Conservation (phyloP, 2,888 invertebrate species). For the Noctua pronuba region DNA sequence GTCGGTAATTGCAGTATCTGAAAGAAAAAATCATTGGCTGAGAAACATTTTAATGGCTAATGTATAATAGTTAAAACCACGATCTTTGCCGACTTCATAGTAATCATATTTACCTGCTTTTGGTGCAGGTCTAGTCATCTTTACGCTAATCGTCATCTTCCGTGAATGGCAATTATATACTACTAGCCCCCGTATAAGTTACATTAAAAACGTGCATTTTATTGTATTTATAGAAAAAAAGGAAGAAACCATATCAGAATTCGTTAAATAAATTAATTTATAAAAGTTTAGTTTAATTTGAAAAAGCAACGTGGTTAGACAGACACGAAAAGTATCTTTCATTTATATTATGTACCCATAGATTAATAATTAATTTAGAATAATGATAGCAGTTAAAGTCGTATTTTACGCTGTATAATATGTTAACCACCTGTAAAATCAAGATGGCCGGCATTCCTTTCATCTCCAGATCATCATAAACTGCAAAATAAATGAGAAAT, state of each 20-base stretch:
- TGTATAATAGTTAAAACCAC: not conserved
- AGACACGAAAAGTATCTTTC: not conserved
- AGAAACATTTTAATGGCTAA: not conserved
- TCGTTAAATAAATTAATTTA: too few species aligned
- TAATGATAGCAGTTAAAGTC: not conserved
- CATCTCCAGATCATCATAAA: constrained; percentile 18
- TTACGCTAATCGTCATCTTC: not conserved
- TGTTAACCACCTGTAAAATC: not conserved
- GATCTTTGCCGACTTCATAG: not conserved
- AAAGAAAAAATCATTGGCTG: not conserved
- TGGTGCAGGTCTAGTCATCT: not conserved
- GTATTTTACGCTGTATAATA: not conserved
- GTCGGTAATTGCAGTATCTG: not conserved
- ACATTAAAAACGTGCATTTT: not conserved
- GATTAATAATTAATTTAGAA: not conserved
- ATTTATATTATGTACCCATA: not conserved
- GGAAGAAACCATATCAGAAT: not conserved
- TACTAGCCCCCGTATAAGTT: not conserved
- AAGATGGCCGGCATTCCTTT: not conserved
- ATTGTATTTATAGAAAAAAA: not conserved
- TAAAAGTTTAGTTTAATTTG: too few species aligned
- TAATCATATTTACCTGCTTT: not conserved
- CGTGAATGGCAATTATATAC: not conserved
- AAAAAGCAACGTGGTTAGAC: not conserved
- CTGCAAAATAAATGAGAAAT: constrained; percentile 22